These are phyloP conservation scores for Agelaius tricolor DNA, from an alignment of 2,113 vertebrate species.

Conservation along the genomic window DNA sequence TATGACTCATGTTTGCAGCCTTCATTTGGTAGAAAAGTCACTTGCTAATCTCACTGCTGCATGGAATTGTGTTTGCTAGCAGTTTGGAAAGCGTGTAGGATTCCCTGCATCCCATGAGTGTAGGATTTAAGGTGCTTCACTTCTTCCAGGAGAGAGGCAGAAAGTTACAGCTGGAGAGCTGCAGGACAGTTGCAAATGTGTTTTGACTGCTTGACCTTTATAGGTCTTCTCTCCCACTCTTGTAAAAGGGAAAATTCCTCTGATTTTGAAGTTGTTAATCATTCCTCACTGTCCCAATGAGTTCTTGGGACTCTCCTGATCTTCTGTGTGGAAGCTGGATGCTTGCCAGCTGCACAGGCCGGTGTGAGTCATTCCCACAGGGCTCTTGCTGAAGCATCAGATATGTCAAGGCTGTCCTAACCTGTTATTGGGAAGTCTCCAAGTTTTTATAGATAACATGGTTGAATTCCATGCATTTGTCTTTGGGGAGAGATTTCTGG, in stretches of 20 bases:
- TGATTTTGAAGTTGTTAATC: not conserved
- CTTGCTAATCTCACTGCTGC: not conserved
- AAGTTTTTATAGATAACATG: not conserved
- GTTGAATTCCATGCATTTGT: not conserved
- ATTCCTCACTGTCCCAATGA: not conserved
- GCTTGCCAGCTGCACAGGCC: not conserved
- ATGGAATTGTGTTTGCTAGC: not conserved
- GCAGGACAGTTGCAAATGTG: not conserved
- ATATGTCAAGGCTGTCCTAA: slow-evolving; percentile 40
- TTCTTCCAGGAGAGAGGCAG: not conserved
- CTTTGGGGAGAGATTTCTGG: slow-evolving; percentile 12
- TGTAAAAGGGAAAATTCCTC: not conserved
- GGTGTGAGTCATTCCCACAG: not conserved
- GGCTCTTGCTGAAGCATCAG: slow-evolving; percentile 40
- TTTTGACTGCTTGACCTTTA: not conserved
- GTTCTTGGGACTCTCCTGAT: not conserved
- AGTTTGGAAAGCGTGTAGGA: not conserved
- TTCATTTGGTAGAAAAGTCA: not conserved
- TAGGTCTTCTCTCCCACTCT: not conserved
- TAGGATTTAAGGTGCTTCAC: not conserved
- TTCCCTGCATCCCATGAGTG: not conserved
- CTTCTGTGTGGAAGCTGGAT: not conserved
- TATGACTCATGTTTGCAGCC: not conserved
- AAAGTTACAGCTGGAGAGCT: not conserved
- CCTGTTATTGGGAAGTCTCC: slow-evolving; percentile 26